phyloP scores from a whole-genome alignment of 2,113 vertebrate species.

The Oriolus oriolus region DNA sequence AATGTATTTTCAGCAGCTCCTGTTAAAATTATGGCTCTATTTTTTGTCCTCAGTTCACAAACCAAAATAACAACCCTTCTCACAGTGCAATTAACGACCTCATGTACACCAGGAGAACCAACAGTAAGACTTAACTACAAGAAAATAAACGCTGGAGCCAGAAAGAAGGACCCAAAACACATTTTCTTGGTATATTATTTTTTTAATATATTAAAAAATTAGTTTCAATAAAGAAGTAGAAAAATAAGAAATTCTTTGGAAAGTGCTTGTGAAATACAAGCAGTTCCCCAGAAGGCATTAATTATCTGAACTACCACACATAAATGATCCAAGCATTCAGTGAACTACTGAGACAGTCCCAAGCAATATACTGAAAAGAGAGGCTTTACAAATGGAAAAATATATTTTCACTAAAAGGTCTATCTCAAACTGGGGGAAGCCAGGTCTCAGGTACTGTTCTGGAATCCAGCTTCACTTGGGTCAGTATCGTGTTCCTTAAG shows the following conservation, averaged over 20 bases:
- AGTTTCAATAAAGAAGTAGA: slow-evolving; percentile 45
- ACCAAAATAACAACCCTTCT: background rate
- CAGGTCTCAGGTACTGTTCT: slow-evolving; percentile 50
- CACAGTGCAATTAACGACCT: background rate
- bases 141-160: background rate
- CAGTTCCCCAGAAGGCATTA: background rate
- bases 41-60: background rate
- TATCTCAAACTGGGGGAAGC: background rate
- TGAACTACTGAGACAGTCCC: background rate
- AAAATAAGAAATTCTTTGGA: slow-evolving; percentile 54
- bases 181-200: background rate
- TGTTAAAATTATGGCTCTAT: background rate
- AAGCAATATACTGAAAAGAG: background rate
- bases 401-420: background rate
- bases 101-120: background rate
- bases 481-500: slow-evolving; percentile 84
- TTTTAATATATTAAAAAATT: slow-evolving; percentile 50
- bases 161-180: background rate
- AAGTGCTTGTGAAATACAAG: slow-evolving; percentile 22
- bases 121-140: background rate
- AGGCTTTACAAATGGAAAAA: background rate
- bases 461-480: slow-evolving; percentile 73
- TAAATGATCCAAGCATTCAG: background rate
- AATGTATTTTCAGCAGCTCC: background rate
- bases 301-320: background rate